These are phyloP conservation scores for Schizopygopsis malacanthus DNA, from an alignment of 2,797 vertebrate species.

Conservation along the genomic window DNA sequence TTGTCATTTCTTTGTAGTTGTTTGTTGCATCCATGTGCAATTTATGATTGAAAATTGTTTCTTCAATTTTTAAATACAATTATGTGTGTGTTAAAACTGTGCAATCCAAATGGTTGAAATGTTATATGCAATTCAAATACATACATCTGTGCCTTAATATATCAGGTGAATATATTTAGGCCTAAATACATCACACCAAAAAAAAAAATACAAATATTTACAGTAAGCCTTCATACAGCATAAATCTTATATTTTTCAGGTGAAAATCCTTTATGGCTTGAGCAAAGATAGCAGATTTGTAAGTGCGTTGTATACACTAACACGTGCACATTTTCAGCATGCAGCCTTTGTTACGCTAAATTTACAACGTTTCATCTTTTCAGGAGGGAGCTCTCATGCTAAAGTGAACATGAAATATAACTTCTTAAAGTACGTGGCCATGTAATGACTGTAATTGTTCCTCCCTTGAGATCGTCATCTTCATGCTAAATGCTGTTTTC, in stretches of 20 bases:
- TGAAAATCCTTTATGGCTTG: background rate
- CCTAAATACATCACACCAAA: too few species aligned
- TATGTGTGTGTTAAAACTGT: too few species aligned
- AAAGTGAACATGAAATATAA: background rate
- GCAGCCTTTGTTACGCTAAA: background rate
- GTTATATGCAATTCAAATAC: too few species aligned
- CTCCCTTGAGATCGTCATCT: constrained; percentile 26
- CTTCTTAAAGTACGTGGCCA: background rate
- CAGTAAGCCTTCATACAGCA: too few species aligned
- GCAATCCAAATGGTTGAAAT: too few species aligned
- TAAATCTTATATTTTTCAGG: background rate
- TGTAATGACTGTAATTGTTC: background rate
- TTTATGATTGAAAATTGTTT: background rate
- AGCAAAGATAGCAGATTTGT: background rate
- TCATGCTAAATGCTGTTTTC: constrained; percentile 16
- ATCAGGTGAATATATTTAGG: too few species aligned
- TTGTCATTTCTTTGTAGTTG: background rate
- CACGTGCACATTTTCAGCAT: background rate
- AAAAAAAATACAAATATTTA: too few species aligned
- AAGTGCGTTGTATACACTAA: background rate
- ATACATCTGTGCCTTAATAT: too few species aligned
- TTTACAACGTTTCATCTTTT: background rate
- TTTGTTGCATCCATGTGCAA: background rate
- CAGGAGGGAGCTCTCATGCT: background rate
- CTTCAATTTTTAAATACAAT: background rate